Evolutionary conservation across 2,888 invertebrate genomes (phyloP), one percentile per base, ranked within the genome.

Genomic region (Arrhopalites spinosus): DNA sequence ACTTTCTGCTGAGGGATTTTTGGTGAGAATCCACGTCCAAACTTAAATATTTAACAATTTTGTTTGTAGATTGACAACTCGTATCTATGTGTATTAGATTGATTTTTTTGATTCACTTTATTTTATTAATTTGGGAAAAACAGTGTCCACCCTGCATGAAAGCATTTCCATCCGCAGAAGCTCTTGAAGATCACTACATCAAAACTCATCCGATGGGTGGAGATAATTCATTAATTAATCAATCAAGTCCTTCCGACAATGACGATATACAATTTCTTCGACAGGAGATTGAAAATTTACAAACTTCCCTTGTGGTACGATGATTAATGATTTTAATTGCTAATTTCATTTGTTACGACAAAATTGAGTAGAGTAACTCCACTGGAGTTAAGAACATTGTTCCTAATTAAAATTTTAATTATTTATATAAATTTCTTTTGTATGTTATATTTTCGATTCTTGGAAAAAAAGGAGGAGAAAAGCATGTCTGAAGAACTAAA

Each of bases 131-230:
- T n/a, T n/a, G n/a, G n/a, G n/a, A n/a, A n/a, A n/a, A n/a, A n/a
- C n/a, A n/a, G 45, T 88, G 86, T 72, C 86, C 86, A 17, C 83
- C 83, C 8, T 86, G 88, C 80, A 86, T 86, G 84, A 83, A 83
- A 74, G 85, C 86, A 7, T 85, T 87, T 78, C 80, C 85, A 3
- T 85, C 85, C 15, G 85, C 86, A 5, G 88, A 88, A 78, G 85
- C 84, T 8, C 83, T 88, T 27, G 86, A 87, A 78, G 79, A 81
- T n/a, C 85, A 85, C 77, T 84, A 84, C 76, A 78, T 84, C 64
- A 79, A 78, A 13, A 72, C 79, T 2, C 83, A 83, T 71, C 79
- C 75, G n/a, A 76, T 69, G 29, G 78, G 79, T 61, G 78, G 59
- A 36, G 69, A 72, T 0, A 0, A 25, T 43, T 25, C 56, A 23